Evolutionary conservation across 2,797 vertebrate genomes (phyloP).

Genomic region (Orestias chungarensis): DNA sequence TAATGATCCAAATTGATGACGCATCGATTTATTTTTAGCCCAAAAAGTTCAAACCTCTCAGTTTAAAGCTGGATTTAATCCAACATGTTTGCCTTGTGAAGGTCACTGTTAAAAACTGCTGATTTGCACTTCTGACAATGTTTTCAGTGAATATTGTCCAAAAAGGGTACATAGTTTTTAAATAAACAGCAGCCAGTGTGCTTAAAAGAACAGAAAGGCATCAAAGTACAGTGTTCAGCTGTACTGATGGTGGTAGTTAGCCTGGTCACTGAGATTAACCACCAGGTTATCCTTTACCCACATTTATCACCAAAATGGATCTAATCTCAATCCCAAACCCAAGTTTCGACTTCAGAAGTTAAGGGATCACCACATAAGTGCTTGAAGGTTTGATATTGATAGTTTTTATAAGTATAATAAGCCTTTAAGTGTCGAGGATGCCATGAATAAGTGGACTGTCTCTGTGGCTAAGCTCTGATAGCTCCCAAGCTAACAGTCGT

Average conservation of each 20-base stretch:
- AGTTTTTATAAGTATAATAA: neutral
- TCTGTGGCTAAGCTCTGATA: conserved; percentile 8
- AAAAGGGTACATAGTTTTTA: neutral
- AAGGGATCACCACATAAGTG: neutral
- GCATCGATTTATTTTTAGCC: neutral
- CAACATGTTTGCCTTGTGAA: neutral
- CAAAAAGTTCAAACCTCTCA: neutral
- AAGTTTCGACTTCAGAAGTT: neutral
- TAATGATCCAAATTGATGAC: neutral
- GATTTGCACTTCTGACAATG: neutral
- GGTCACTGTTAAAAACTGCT: neutral
- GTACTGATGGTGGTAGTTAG: neutral
- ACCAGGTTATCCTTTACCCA: neutral
- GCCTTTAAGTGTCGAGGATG: neutral
- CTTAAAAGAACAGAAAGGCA: neutral
- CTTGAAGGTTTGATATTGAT: neutral
- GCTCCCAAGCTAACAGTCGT: conserved; percentile 26
- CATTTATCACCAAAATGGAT: neutral
- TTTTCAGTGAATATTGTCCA: neutral
- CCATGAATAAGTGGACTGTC: neutral
- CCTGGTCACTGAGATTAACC: neutral
- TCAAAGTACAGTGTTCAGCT: neutral
- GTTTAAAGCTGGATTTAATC: neutral
- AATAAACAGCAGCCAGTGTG: neutral
- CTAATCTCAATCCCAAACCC: neutral